phyloP scores from a whole-genome alignment of 2,888 invertebrate genomes.

The Nephrotoma appendiculata region DNA sequence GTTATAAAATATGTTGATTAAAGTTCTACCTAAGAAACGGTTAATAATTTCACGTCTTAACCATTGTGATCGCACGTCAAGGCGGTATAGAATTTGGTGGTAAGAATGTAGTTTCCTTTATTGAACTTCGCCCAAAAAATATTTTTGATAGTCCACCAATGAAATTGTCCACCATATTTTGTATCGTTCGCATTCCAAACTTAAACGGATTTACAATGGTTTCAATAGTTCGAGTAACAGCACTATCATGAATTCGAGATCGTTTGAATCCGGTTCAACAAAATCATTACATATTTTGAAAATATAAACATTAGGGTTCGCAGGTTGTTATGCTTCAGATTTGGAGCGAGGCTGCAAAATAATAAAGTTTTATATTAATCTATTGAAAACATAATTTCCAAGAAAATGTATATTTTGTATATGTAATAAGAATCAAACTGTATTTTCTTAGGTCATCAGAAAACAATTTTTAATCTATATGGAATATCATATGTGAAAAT shows the following conservation, averaged over 20 bases:
- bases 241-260: conserved; percentile 44
- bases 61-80: conserved; percentile 56
- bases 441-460: no score
- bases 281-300: conserved; percentile 38
- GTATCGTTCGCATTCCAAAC: conserved; percentile 58
- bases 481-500: no score
- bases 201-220: conserved; percentile 45
- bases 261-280: conserved; percentile 55
- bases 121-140: conserved; percentile 37
- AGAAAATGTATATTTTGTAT: no score
- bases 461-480: no score
- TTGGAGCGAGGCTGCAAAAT: no score
- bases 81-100: conserved; percentile 11
- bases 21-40: conserved; percentile 32
- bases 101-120: conserved; percentile 17
- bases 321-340: conserved; percentile 17
- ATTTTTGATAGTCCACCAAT: conserved; percentile 44
- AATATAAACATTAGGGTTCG: no score
- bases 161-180: conserved; percentile 62
- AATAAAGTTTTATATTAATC: no score
- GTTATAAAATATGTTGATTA: not conserved
- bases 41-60: conserved; percentile 30
- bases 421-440: no score
- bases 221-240: conserved; percentile 40
- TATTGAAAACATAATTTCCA: no score